A percentile compares a stretch with the other conserved stretches of the same genome.
phyloP scores from a whole-genome alignment of 2,888 invertebrate species.

The Macrostomum cliftonense region DNA sequence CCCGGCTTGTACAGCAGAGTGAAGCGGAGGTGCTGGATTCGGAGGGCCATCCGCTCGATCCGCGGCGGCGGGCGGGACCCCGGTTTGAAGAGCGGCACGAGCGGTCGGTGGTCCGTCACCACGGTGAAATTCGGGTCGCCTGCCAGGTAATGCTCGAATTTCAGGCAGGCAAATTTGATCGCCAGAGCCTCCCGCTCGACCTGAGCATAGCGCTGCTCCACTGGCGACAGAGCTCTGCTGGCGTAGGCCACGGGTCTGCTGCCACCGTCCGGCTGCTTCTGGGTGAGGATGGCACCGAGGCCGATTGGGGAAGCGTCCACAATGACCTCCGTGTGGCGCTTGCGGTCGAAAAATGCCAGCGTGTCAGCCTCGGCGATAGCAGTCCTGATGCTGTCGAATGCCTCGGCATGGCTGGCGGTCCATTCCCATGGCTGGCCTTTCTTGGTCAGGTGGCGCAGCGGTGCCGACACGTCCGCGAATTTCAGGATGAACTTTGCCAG shows the following conservation, averaged over 20 bases:
- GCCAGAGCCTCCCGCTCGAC: constrained; percentile 11
- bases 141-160: constrained; percentile 11
- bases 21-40: constrained; percentile 15
- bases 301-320: constrained; percentile 13
- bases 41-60: constrained; percentile 18
- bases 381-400: constrained; percentile 11
- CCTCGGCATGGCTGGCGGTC: constrained; percentile 6
- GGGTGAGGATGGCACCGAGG: constrained; percentile 5
- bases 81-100: constrained; percentile 16
- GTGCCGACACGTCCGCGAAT: constrained; percentile 11
- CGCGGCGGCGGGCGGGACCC: constrained; percentile 17
- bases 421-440: constrained; percentile 5
- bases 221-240: constrained; percentile 9
- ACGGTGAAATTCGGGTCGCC: constrained; percentile 17
- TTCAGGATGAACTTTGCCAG: constrained; percentile 6
- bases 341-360: constrained; percentile 9
- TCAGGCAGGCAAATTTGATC: background rate
- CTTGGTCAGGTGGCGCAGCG: constrained; percentile 8
- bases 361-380: background rate
- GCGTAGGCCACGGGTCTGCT: constrained; percentile 8
- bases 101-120: constrained; percentile 19
- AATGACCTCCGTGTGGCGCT: constrained; percentile 6
- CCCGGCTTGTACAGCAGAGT: constrained; percentile 15
- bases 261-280: background rate
- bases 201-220: constrained; percentile 11